Conservation (phyloP, 2,113 vertebrate species). For the Phalacrocorax carbo region DNA sequence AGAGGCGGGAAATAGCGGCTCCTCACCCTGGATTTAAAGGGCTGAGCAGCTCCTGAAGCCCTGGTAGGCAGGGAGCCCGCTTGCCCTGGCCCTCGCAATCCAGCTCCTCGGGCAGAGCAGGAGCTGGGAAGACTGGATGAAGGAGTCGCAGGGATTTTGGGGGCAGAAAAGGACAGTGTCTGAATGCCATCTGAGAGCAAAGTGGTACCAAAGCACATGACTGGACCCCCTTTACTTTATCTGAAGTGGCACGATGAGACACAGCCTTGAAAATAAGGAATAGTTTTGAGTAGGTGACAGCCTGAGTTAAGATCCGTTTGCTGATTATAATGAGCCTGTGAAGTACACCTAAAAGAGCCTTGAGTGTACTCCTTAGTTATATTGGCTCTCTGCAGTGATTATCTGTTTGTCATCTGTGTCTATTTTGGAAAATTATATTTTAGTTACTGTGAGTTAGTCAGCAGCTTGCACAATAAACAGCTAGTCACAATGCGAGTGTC, state of each 20-base stretch:
- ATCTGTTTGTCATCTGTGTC: conserved; percentile 68
- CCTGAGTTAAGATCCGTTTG: conserved; percentile 55
- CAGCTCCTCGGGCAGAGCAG: background rate
- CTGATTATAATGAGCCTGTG: conserved; percentile 72
- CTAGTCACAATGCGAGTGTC: conserved; percentile 10
- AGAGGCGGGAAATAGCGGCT: background rate
- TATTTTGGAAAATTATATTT: conserved; percentile 68
- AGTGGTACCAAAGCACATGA: conserved; percentile 17
- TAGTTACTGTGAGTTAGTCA: conserved; percentile 55
- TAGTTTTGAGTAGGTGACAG: conserved; percentile 59
- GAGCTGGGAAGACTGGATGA: background rate
- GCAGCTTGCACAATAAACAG: conserved; percentile 52
- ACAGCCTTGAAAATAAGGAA: conserved; percentile 62
- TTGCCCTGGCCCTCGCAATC: background rate
- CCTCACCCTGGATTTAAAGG: background rate
- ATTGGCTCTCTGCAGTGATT: conserved; percentile 27
- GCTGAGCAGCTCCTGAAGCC: background rate
- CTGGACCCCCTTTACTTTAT: conserved; percentile 28
- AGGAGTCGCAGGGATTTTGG: background rate
- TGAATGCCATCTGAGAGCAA: background rate
- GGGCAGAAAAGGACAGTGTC: background rate
- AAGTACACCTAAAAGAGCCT: conserved; percentile 64
- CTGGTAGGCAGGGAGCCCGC: rapidly evolving
- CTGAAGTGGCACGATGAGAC: background rate
- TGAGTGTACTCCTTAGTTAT: conserved; percentile 51